These are phyloP conservation scores for Hypothenemus hampei DNA, from an alignment of 1,140 invertebrate species.

Conservation along the genomic window DNA sequence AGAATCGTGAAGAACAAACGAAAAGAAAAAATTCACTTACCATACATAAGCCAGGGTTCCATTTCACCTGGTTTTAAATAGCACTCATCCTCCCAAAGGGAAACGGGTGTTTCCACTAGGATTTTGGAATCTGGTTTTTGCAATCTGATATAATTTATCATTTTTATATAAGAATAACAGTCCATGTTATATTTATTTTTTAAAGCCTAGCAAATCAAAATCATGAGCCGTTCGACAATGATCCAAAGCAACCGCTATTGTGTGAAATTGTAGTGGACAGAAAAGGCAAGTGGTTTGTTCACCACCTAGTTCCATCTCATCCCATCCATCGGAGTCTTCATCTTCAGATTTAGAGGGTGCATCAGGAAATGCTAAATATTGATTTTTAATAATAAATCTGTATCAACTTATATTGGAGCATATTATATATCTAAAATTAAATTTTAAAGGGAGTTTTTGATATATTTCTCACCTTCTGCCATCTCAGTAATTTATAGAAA, in stretches of 20 bases:
- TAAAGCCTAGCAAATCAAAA: constrained; percentile 64
- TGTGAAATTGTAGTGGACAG: constrained; percentile 50
- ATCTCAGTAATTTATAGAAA: too few species aligned
- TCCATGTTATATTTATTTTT: constrained; percentile 71
- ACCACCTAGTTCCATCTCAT: constrained; percentile 44
- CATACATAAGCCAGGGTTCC: constrained; percentile 81
- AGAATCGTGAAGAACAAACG: not conserved
- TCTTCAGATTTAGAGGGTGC: constrained; percentile 29
- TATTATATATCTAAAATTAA: too few species aligned
- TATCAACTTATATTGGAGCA: too few species aligned
- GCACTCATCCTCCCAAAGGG: constrained; percentile 68
- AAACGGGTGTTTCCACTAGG: constrained; percentile 50
- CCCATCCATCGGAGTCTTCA: constrained; percentile 45
- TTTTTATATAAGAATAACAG: constrained; percentile 79
- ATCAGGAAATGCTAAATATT: constrained; percentile 22
- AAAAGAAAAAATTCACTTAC: constrained; percentile 49
- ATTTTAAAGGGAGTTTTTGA: too few species aligned
- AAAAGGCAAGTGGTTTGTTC: constrained; percentile 54
- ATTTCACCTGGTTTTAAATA: constrained; percentile 76
- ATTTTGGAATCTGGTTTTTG: constrained; percentile 55
- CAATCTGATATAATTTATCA: constrained; percentile 80
- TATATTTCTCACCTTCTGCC: too few species aligned
- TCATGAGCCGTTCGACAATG: constrained; percentile 59
- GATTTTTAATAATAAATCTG: too few species aligned
- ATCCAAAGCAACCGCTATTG: constrained; percentile 52